Base-by-base conservation (phyloP, 1,140 invertebrate species). In the Drusus annulatus region DNA sequence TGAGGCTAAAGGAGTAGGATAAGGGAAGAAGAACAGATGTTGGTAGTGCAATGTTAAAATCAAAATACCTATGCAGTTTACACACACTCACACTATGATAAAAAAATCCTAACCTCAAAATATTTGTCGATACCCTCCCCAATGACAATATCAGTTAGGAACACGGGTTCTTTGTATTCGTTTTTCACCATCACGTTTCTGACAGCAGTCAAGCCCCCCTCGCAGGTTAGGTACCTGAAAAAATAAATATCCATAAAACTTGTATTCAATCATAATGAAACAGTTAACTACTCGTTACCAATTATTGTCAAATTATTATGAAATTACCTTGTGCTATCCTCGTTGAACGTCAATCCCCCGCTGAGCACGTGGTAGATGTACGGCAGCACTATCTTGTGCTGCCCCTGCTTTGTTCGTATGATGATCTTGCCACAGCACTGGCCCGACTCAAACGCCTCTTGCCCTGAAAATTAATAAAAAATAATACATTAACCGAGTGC, bases 381-480 rank as follows among this genome's bases (percentile, higher is more conserved):
- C 16, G 83, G 78, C 58, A 84, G 28, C 15, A 80, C 78, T 50
- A 84, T 81, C 50, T 79, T 84, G 50, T 82, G 76, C 56, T 82
- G 78, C 8, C 74, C 73, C 51, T 75, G 62, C 51, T 82, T 84
- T 7, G 83, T 84, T 58, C 71, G 58, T 19, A 84, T 80, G 17
- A 84, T 71, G n/a, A 84, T 76, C 79, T 80, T 81, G 52, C 83
- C 83, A 31, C 83, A 81, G 31, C 80, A 84, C 31, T 80, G 78
- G 21, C 80, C 83, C 15, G 83, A 80, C 51, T 84, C 79, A 58
- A 78, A 80, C 3, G 63, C 75, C 51, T 81, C 73, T 50, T 77
- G 78, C 83, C 83, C 83, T 84, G 17, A 17, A 80, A 75, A 73
- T 56, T 21, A 1, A 45, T 13, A 13, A 5, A 45, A 45, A 45